Conservation (phyloP, 2,888 invertebrate genomes). For the Oscheius sp. region DNA sequence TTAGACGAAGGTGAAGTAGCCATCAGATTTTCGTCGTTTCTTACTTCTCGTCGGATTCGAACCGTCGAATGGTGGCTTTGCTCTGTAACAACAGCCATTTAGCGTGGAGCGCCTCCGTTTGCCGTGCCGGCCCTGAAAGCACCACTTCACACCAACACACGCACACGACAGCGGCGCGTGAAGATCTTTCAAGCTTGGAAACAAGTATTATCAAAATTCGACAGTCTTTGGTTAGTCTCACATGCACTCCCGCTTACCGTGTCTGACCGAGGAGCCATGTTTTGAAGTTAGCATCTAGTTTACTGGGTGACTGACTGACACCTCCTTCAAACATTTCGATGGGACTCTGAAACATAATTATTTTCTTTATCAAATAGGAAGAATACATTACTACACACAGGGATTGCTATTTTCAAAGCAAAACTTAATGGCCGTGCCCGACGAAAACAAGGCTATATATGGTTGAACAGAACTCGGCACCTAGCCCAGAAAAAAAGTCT, state of each 20-base stretch:
- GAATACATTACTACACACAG: constrained; percentile 19
- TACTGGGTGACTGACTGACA: constrained; percentile 68
- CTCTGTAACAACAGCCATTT: constrained; percentile 55
- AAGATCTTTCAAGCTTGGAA: not conserved
- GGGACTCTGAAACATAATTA: constrained; percentile 59
- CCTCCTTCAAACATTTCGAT: constrained; percentile 71
- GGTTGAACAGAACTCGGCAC: constrained; percentile 13
- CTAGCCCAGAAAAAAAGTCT: not conserved
- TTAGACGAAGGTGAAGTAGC: constrained; percentile 71
- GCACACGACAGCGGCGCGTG: constrained; percentile 24
- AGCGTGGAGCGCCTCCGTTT: constrained; percentile 51
- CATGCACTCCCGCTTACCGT: constrained; percentile 54
- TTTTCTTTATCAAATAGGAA: not conserved
- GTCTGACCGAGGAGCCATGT: constrained; percentile 69
- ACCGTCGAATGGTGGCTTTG: constrained; percentile 68
- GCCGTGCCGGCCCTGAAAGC: constrained; percentile 51
- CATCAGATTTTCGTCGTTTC: constrained; percentile 70
- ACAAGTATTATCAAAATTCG: not conserved
- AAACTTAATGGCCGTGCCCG: constrained; percentile 28
- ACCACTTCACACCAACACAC: constrained; percentile 41
- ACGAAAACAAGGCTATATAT: constrained; percentile 4
- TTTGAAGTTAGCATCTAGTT: constrained; percentile 70
- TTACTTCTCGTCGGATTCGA: constrained; percentile 69
- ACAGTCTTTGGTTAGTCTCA: constrained; percentile 12
- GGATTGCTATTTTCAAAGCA: constrained; percentile 22